Percentiles rank a stretch among this genome's conserved stretches.
Conservation (phyloP, 1,140 invertebrate genomes). For the Portunus trituberculatus region DNA sequence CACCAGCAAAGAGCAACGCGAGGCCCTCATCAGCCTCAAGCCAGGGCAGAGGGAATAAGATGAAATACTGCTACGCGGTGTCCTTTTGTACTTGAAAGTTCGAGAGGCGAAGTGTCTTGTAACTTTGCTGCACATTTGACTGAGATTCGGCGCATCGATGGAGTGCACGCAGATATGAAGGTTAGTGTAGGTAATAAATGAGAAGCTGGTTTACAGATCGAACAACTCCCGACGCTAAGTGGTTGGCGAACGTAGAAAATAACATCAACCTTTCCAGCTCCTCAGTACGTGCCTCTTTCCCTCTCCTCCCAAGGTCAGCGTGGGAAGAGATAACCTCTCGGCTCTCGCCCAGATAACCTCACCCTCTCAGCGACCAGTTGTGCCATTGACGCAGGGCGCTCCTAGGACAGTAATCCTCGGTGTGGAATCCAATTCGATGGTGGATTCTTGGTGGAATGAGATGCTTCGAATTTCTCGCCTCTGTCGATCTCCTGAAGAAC, state of each 20-base stretch:
- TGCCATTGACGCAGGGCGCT: not conserved
- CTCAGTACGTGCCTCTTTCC: not conserved
- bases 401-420: conserved; percentile 8
- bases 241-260: not conserved
- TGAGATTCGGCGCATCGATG: not conserved
- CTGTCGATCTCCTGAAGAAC: not conserved
- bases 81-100: not conserved
- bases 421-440: not conserved
- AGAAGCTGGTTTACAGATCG: not conserved
- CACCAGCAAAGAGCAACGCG: no score
- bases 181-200: not conserved
- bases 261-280: not conserved
- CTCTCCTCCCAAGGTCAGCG: not conserved
- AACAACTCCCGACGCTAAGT: not conserved
- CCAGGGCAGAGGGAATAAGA: no score
- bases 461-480: not conserved
- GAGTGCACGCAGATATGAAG: not conserved
- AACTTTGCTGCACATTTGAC: not conserved
- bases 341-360: not conserved
- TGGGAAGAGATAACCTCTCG: not conserved
- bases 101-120: not conserved
- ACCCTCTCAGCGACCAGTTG: not conserved
- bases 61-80: no score
- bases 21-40: no score
- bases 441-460: not conserved